Evolutionary conservation across 1,140 invertebrate species (phyloP), one percentile per base, ranked within the genome.

Genomic region (Drosophila obscura): DNA sequence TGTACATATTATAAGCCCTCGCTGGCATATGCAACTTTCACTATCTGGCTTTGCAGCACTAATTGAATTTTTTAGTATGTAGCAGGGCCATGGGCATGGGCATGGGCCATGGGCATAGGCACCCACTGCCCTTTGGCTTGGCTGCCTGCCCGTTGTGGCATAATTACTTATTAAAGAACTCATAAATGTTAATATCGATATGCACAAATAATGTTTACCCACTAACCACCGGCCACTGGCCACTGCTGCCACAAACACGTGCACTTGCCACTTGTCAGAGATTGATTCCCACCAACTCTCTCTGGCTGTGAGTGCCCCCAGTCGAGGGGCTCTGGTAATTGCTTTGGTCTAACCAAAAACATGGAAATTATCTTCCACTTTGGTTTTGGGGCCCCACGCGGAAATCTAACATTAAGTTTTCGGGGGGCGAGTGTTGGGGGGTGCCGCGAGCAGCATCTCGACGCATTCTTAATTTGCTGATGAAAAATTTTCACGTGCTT

Each of bases 111-210:
- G 16, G 16, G 16, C 16, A 16, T 16, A 16, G 16, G 16, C 16
- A 16, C 16, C 16, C 16, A 1, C 19, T 1, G 19, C 39, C 7
- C 35, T 31, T 45, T 28, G 22, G 44, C 9, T 35, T 35, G 31
- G 53, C 16, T 45, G 7, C 56, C 1, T 1, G 19, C 19, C 19
- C 19, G 19, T 1, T 19, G 19, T 44, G 31, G 43, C 28, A 57
- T 73, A 82, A 82, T 87, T 50, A 87, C 85, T 87, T 85, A 85
- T 85, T 87, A 82, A 85, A 87, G 67, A 52, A 62, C 82, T 87
- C 83, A 87, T 87, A 87, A 87, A 85, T 85, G 65, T 85, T 85
- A 85, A 83, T 83, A 83, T 72, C 57, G 50, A 73, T 73, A 80
- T 80, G 48, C 65, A 65, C 53, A 45, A 11, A 68, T 57, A 58